Evolutionary conservation across 2,888 invertebrate species (phyloP).

Genomic region (Lysandra bellargus): DNA sequence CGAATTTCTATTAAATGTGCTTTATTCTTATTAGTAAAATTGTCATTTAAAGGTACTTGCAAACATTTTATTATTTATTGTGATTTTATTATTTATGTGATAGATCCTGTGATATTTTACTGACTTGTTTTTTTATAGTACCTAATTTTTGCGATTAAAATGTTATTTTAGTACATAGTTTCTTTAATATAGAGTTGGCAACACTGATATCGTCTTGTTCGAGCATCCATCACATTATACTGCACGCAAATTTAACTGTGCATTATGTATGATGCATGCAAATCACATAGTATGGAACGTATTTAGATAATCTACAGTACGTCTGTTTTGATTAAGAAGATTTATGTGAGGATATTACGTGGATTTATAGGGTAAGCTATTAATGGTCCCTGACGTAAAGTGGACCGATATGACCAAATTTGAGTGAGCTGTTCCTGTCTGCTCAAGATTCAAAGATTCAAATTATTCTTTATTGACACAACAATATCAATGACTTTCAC

Average conservation of each 20-base stretch:
- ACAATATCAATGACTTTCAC: too few relatives aligned
- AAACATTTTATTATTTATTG: too few relatives aligned
- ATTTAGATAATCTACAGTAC: constrained; percentile 4
- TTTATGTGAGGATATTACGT: constrained; percentile 9
- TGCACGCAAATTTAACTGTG: neutral
- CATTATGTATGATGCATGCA: constrained; percentile 19
- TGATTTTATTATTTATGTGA: too few relatives aligned
- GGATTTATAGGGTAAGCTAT: neutral
- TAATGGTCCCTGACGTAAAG: neutral
- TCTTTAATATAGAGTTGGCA: neutral
- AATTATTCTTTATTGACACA: too few relatives aligned
- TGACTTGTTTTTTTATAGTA: neutral
- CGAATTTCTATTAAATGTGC: too few relatives aligned
- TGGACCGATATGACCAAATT: neutral
- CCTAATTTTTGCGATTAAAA: neutral
- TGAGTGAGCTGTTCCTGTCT: too few relatives aligned
- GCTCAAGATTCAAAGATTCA: too few relatives aligned
- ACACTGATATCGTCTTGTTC: neutral
- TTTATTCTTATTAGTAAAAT: neutral
- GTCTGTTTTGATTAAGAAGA: neutral
- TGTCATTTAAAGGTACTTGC: neutral
- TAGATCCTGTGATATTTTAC: neutral
- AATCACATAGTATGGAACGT: constrained; percentile 11
- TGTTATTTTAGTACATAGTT: neutral
- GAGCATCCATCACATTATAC: constrained; percentile 5